Evolutionary conservation across 2,888 invertebrate genomes (phyloP), one percentile per base, ranked within the genome.

Genomic region (Volucella bombylans): DNA sequence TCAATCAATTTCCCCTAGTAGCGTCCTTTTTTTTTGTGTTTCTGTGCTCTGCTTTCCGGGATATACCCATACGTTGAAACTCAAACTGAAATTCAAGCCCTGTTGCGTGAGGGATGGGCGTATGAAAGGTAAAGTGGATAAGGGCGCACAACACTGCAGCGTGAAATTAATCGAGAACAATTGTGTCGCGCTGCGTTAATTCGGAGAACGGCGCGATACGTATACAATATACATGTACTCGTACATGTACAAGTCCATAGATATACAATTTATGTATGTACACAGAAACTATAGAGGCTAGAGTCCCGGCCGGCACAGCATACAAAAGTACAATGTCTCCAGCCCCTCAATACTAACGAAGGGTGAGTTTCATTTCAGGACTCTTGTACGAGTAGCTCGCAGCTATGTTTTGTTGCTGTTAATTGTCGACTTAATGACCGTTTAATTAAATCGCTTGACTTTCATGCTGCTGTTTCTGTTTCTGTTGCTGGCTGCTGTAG

Each of bases 391-490:
- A 31, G 31, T 72, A 62, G 72, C 85, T 85, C 67, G 62, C 87
- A 80, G 86, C 87, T 73, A 62, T 87, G 69, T 69, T 88, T 77
- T 89, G 87, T 88, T 88, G 87, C 87, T 88, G 89, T 90, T 90
- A 90, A 90, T 90, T 90, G 90, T 88, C 87, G 89, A 88, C 89
- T 90, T 90, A 90, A 90, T 90, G 90, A 88, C 89, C 89, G 89
- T 90, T 90, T 90, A 90, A 90, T 90, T 90, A 90, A 90, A 90
- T 89, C 89, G 89, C 88, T 88, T 89, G 88, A 88, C 89, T 89
- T 81, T 80, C 79, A 79, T 72, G 65, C 74, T 72, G 55, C 49
- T 71, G 69, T 57, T 78, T 55, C 14, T 55, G 50, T 23, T 54
- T 14, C 50, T 39, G 65, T 65, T 64, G 45, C 41, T 77, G 61